Conservation (phyloP, 2,888 invertebrate species). For the Oligia strigilis region DNA sequence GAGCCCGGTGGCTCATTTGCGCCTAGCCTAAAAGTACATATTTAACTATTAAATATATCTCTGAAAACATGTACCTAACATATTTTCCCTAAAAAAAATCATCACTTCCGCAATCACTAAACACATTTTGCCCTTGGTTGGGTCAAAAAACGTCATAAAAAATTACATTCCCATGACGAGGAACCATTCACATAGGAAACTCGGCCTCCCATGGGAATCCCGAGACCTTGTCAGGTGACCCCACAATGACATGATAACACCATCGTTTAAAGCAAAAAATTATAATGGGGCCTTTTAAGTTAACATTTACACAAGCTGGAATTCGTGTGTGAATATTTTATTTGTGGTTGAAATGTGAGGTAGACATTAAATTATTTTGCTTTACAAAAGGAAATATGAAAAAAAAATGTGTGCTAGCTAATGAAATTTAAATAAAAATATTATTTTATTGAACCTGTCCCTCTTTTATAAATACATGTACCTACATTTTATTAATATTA, state of each 20-base stretch:
- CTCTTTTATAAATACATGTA: too few species aligned
- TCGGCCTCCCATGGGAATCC: constrained; percentile 63
- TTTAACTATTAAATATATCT: background rate
- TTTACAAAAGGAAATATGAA: background rate
- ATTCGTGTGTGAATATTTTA: constrained; percentile 40
- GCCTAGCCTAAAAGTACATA: background rate
- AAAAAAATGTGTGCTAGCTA: background rate
- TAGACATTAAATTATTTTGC: background rate
- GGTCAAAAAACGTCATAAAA: constrained; percentile 47
- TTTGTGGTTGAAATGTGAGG: background rate
- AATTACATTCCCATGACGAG: constrained; percentile 67
- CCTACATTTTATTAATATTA: background rate
- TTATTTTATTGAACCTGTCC: too few species aligned
- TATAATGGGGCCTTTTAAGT: constrained; percentile 21
- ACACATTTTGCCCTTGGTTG: constrained; percentile 6
- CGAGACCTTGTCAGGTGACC: constrained; percentile 69
- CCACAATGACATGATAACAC: constrained; percentile 61
- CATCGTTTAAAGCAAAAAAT: constrained; percentile 46
- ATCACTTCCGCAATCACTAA: constrained; percentile 3
- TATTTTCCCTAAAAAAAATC: background rate
- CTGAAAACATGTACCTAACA: background rate
- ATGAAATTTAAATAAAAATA: background rate
- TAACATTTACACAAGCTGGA: constrained; percentile 49
- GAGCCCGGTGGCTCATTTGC: too few species aligned
- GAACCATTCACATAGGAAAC: constrained; percentile 67